Evolutionary conservation across 2,888 invertebrate genomes (phyloP), one percentile per base, ranked within the genome.

Genomic region (Ctenicera cuprea): DNA sequence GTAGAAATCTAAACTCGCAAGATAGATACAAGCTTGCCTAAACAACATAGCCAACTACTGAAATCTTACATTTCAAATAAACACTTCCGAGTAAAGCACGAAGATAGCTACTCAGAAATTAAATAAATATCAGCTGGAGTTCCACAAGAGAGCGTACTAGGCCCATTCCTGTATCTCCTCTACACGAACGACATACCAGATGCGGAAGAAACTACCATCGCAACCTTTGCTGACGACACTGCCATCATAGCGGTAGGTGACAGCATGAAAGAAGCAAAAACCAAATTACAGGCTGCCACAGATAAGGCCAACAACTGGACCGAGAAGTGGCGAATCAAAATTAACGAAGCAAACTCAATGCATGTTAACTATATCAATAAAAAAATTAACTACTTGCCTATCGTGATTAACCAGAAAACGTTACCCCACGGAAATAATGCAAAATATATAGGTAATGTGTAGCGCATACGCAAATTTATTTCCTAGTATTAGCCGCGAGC

Each of bases 331-430:
- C 9, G 37, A 59, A 59, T 59, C 57, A 59, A 59, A 59, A 2
- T 54, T 3, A 54, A 54, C 16, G 57, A 59, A 59, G 57, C 18
- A 38, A 59, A 59, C 37, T 54, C 54, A 59, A 37, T 59, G 57
- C 54, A 30, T 11, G 37, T 37, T 11, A 59, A 37, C 57, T 59
- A 59, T 59, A 18, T 18, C 11, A 59, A 59, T 37, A 59, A 8
- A 12, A 59, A 59, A 38, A 59, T 59, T 12, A 59, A 37, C 50
- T n/a, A 26, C 26, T 5, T 30, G 4, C 30, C 54, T 37, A 37
- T 54, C 12, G 54, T 30, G 26, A 52, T 54, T 54, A 30, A 54
- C 20, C 14, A 59, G 37, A 37, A 11, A 59, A 33, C 37, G 37
- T 20, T 37, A 59, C 57, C 38, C n/a, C 16, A 59, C 16, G 30